These are phyloP conservation scores for Aleiodes alternator DNA, from an alignment of 2,888 invertebrate genomes.

Conservation along the genomic window DNA sequence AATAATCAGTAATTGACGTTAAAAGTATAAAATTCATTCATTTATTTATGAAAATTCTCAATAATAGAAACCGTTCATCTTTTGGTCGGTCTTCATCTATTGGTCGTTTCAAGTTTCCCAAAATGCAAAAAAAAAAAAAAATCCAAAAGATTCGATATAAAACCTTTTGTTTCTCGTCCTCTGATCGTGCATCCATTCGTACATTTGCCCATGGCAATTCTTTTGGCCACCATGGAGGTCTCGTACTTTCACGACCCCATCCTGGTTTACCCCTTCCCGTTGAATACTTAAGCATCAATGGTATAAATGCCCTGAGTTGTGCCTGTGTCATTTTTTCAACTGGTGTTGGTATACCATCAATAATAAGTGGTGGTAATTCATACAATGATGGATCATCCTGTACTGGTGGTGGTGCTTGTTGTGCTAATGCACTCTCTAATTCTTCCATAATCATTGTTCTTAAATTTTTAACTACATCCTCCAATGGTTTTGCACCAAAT, in stretches of 20 bases:
- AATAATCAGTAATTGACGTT: no score
- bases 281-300: slow-evolving; percentile 98
- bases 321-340: slow-evolving; percentile 99
- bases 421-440: slow-evolving; percentile 93
- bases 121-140: no score
- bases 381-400: slow-evolving; percentile 95
- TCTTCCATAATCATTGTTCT: slow-evolving; percentile 96
- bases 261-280: slow-evolving; percentile 98
- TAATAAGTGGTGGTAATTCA: slow-evolving; percentile 96
- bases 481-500: slow-evolving; percentile 96
- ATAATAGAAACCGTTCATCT: no score
- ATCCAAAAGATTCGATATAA: not conserved
- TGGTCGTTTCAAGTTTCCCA: no score
- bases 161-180: slow-evolving; percentile 98
- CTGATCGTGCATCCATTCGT: slow-evolving; percentile 95
- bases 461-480: slow-evolving; percentile 95
- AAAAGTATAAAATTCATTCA: no score
- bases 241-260: slow-evolving; percentile 96
- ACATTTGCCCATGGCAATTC: slow-evolving; percentile 99
- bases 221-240: slow-evolving; percentile 99
- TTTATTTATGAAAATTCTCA: no score
- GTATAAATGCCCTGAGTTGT: slow-evolving; percentile 96
- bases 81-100: no score
- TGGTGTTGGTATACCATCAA: slow-evolving; percentile 98
- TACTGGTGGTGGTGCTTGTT: slow-evolving; percentile 91